Base-by-base conservation (phyloP, 2,888 invertebrate genomes). In the Phoronis australis region DNA sequence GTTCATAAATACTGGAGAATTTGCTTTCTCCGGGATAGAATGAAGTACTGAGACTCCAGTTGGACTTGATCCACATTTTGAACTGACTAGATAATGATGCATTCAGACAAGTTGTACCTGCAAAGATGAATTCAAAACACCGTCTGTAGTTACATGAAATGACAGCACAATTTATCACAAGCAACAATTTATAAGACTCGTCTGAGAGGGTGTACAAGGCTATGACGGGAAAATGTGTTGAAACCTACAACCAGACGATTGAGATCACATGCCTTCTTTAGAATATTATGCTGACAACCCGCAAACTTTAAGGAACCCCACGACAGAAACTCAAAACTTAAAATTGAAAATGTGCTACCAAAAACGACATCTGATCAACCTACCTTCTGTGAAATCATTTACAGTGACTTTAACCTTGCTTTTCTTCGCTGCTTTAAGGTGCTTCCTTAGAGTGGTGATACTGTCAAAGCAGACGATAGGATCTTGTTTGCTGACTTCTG, bases 21-120 rank as follows among this genome's bases (percentile, higher is more conserved):
- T 56, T 53, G 50, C 67, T 69, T 47, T 73, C 73, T 15, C 71
- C 71, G 2, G 68, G 70, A 47, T 73, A 73, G 54, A 73, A 73
- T 1, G 71, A 71, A 0, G 73, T 73, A 49, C 70, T 71, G 48
- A 64, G 68, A 35, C 70, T 71, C 73, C 73, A 73, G 59, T 69
- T 71, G 1, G 60, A 57, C 6, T 62, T 50, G 20, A 69, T 48
- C 68, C 65, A 68, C 18, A 44, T 39, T 43, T 62, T 60, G 18
- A 71, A 49, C 45, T 67, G 57, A 1, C 43, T 24, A 1, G 73
- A 73, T 50, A 73, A 70, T 6, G 62, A 59, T n/a, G 56, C 59
- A 50, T 73, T 71, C 6, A 71, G 54, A 50, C 73, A 73, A 2
- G 58, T 65, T 4, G 71, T 73, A 2, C 69, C 72, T 68, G 52